phyloP scores from a whole-genome alignment of 2,888 invertebrate species.

The Cerastoderma edule region DNA sequence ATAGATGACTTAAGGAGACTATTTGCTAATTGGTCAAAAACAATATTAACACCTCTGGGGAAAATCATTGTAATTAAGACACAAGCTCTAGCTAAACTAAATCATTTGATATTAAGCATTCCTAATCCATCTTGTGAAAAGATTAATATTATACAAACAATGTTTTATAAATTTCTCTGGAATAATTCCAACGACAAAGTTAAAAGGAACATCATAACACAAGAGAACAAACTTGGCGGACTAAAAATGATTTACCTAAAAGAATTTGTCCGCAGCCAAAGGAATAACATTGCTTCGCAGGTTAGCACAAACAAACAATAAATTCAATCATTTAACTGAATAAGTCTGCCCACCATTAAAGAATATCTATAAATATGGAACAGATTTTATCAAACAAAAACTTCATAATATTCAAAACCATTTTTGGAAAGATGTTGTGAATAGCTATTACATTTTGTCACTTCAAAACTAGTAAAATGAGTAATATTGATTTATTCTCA shows the following conservation, averaged over 20 bases:
- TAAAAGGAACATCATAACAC: neutral
- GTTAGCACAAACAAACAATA: neutral
- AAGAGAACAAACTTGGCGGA: constrained; percentile 2
- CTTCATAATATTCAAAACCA: neutral
- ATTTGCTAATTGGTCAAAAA: constrained; percentile 3
- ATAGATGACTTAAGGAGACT: constrained; percentile 24
- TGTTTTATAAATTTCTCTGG: constrained; percentile 27
- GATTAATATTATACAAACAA: constrained; percentile 23
- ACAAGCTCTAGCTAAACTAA: constrained; percentile 11
- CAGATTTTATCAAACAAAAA: constrained; percentile 11
- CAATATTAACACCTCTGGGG: constrained; percentile 6
- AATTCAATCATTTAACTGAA: neutral
- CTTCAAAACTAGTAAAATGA: neutral
- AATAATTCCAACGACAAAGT: constrained; percentile 10
- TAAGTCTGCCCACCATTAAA: constrained; percentile 3
- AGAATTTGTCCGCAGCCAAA: neutral
- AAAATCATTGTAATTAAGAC: constrained; percentile 21
- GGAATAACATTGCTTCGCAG: constrained; percentile 24
- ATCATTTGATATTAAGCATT: constrained; percentile 13
- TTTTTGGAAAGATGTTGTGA: constrained; percentile 28
- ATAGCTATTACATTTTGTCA: constrained; percentile 2
- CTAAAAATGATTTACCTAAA: constrained; percentile 23
- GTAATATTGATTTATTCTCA: neutral
- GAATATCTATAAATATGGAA: constrained; percentile 2
- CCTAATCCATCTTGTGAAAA: constrained; percentile 9